phyloP scores from a whole-genome alignment of 2,113 vertebrate genomes.

The Trogon melanurus region DNA sequence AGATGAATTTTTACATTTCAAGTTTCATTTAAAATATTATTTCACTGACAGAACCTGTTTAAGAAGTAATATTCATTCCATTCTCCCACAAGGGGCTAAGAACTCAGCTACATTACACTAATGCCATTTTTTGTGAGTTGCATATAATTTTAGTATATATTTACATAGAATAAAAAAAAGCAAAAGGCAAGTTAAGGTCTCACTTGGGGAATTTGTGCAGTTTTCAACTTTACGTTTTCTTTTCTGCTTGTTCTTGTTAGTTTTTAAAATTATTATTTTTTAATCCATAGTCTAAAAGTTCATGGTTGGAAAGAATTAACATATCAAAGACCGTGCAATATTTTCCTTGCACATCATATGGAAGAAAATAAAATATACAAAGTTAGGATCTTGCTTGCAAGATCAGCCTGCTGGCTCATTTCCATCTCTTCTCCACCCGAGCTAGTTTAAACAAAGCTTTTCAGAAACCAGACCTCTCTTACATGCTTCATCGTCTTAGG shows the following conservation, averaged over 20 bases:
- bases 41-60: constrained; percentile 7
- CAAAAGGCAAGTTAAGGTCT: not conserved
- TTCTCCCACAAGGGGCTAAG: not conserved
- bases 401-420: not conserved
- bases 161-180: not conserved
- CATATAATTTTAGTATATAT: not conserved
- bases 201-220: not conserved
- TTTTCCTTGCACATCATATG: not conserved
- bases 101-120: not conserved
- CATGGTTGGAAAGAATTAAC: not conserved
- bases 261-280: not conserved
- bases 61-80: not conserved
- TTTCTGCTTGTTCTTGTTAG: not conserved
- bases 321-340: not conserved
- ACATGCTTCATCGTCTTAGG: not conserved
- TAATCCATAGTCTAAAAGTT: not conserved
- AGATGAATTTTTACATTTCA: not conserved
- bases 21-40: not conserved
- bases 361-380: not conserved
- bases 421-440: not conserved
- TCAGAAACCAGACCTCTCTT: not conserved
- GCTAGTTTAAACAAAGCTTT: not conserved
- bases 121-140: not conserved
- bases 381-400: not conserved
- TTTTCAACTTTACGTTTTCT: not conserved